phyloP scores from a whole-genome alignment of 2,888 invertebrate genomes.

The Agrotis exclamationis region DNA sequence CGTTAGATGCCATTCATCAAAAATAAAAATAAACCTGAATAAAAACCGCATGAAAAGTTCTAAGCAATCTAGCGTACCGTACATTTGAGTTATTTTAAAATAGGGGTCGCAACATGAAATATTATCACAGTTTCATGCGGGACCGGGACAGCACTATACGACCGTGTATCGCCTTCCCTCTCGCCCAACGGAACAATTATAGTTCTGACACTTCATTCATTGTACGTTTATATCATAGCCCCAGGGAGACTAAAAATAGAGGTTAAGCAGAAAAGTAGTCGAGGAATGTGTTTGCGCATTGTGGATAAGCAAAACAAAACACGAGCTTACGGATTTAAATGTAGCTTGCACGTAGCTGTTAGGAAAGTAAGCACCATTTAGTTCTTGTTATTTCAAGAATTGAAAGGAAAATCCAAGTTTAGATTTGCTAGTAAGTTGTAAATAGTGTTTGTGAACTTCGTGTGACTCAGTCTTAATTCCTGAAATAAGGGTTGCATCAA shows the following conservation, averaged over 20 bases:
- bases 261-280: conserved; percentile 51
- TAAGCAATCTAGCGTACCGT: conserved; percentile 38
- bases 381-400: conserved; percentile 17
- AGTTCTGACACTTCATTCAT: conserved; percentile 64
- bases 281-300: conserved; percentile 47
- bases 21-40: conserved; percentile 33
- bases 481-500: not conserved
- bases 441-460: conserved; percentile 6
- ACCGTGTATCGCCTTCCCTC: conserved; percentile 5
- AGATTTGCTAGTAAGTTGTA: conserved; percentile 8
- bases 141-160: conserved; percentile 25
- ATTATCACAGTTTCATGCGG: conserved; percentile 30
- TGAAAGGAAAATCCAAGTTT: conserved; percentile 17
- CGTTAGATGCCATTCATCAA: conserved; percentile 23
- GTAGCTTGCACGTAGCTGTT: conserved; percentile 28
- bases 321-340: conserved; percentile 26
- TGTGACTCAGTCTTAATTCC: not conserved
- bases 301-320: conserved; percentile 31
- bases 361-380: conserved; percentile 26
- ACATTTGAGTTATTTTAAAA: conserved; percentile 57
- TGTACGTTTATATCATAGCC: conserved; percentile 45
- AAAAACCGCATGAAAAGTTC: conserved; percentile 31
- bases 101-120: conserved; percentile 49
- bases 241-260: conserved; percentile 43
- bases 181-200: conserved; percentile 60